phyloP scores from a whole-genome alignment of 2,888 invertebrate species.

The Pheosia gnoma region DNA sequence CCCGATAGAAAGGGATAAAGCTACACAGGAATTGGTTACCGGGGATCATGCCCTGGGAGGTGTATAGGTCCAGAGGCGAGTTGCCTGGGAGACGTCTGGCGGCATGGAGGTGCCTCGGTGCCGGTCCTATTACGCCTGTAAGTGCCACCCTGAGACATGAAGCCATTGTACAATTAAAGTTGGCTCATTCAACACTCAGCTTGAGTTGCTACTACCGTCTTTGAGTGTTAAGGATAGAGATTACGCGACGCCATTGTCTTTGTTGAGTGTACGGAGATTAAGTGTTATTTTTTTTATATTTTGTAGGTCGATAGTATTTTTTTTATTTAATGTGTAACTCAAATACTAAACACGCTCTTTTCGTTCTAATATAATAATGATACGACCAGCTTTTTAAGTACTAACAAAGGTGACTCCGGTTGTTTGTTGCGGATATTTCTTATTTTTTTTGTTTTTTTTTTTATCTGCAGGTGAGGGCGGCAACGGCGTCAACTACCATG shows the following conservation, averaged over 20 bases:
- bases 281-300: slow-evolving; percentile 8
- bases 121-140: slow-evolving; percentile 80
- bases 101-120: slow-evolving; percentile 82
- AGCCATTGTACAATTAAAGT: slow-evolving; percentile 2
- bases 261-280: not conserved
- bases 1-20: slow-evolving; percentile 36
- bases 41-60: slow-evolving; percentile 54
- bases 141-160: slow-evolving; percentile 48
- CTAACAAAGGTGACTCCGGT: not conserved
- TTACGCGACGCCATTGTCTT: not conserved
- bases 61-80: slow-evolving; percentile 56
- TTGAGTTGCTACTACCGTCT: not conserved
- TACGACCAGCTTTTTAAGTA: not conserved
- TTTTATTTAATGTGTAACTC: not conserved
- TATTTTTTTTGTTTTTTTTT: slow-evolving; percentile 20
- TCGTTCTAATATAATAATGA: not conserved
- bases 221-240: not conserved
- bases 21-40: slow-evolving; percentile 32
- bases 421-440: not conserved
- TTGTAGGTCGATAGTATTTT: slow-evolving; percentile 12
- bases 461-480: slow-evolving; percentile 83
- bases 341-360: not conserved
- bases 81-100: slow-evolving; percentile 79
- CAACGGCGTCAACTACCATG: slow-evolving; percentile 87
- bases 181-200: not conserved